phyloP scores from a whole-genome alignment of 2,888 invertebrate species.

The Cyclophora albipunctata region DNA sequence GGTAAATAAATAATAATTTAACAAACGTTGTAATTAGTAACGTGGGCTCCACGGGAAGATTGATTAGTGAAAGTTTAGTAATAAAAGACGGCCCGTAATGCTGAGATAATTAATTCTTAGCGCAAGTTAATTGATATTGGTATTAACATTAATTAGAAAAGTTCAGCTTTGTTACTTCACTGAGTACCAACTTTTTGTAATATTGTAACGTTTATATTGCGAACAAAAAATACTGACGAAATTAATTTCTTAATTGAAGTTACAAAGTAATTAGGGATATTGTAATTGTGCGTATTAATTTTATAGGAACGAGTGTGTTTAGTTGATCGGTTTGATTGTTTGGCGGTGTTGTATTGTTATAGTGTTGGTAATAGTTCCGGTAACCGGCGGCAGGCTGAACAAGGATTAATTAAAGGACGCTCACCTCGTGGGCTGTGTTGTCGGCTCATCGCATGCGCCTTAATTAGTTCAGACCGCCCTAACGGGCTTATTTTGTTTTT shows the following conservation, averaged over 20 bases:
- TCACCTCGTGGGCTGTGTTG: conserved; percentile 61
- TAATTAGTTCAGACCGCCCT: conserved; percentile 74
- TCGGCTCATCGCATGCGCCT: conserved; percentile 70
- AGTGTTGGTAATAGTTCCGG: conserved; percentile 49
- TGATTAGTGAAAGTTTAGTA: conserved; percentile 70
- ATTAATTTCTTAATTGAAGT: not conserved
- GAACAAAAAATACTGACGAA: conserved; percentile 9
- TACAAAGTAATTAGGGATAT: not conserved
- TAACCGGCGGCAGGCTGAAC: conserved; percentile 60
- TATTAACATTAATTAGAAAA: conserved; percentile 72
- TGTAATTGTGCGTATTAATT: conserved; percentile 2
- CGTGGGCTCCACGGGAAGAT: conserved; percentile 51
- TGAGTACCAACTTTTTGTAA: conserved; percentile 33
- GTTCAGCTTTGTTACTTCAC: conserved; percentile 40
- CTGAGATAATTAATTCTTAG: conserved; percentile 71
- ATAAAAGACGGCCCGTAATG: conserved; percentile 68
- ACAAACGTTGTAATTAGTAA: conserved; percentile 18
- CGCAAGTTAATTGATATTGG: conserved; percentile 69
- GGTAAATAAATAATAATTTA: conserved; percentile 1
- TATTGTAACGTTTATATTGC: conserved; percentile 21
- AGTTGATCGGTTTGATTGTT: no score
- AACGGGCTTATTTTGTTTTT: conserved; percentile 76
- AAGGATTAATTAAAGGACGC: conserved; percentile 68
- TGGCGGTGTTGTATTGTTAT: not conserved
- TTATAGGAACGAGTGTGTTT: no score